These are phyloP conservation scores for Callorhinus ursinus DNA, from an alignment of 2,113 vertebrate genomes.

Conservation along the genomic window DNA sequence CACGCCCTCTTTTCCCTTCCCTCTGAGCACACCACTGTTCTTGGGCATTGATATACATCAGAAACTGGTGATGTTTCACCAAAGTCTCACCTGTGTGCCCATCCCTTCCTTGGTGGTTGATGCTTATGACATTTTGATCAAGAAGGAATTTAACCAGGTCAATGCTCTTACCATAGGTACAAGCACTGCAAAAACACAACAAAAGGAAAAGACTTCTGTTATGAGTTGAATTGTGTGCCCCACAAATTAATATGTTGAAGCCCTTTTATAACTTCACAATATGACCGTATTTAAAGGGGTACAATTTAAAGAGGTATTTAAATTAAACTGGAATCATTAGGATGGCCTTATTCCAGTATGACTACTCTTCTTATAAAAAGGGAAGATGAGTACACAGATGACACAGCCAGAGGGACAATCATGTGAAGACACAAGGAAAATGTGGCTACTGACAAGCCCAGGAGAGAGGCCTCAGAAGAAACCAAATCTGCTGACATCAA, in stretches of 20 bases:
- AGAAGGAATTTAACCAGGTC: slow-evolving; percentile 96
- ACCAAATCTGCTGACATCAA: not conserved
- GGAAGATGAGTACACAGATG: not conserved
- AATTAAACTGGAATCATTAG: not conserved
- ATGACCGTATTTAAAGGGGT: not conserved
- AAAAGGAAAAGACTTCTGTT: not conserved
- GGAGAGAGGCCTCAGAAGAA: not conserved
- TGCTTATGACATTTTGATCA: slow-evolving; percentile 91
- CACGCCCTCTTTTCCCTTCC: rapidly evolving
- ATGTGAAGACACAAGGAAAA: not conserved
- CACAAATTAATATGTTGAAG: not conserved
- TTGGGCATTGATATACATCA: not conserved
- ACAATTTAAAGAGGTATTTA: not conserved
- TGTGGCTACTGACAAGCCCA: not conserved
- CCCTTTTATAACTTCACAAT: not conserved
- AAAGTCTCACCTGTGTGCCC: slow-evolving; percentile 92
- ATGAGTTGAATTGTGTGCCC: not conserved
- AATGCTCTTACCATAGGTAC: slow-evolving; percentile 94
- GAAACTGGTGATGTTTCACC: not conserved
- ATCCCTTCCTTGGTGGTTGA: slow-evolving; percentile 96
- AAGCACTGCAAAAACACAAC: slow-evolving; percentile 87
- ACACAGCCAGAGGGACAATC: not conserved
- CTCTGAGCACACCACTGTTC: too few species aligned
- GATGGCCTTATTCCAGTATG: not conserved
- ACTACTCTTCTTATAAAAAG: not conserved